Evolutionary conservation across 1,140 invertebrate species (phyloP).

Genomic region (Holcopasites calliopsidis): DNA sequence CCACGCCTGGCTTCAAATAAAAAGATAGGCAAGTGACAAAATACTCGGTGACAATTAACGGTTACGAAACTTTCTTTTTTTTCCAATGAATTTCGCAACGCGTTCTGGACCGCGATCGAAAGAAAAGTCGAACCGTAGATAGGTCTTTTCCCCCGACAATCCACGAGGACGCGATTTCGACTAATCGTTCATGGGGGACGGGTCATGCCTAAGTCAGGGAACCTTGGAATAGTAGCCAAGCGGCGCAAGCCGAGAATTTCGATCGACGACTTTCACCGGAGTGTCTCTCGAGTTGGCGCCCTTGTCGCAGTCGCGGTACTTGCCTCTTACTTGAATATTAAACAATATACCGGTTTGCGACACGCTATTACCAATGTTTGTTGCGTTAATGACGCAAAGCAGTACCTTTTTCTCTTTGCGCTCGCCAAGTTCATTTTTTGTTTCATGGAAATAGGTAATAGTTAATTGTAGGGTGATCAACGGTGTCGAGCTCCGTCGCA

Average conservation of each 20-base stretch:
- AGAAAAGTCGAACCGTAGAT: too few relatives aligned
- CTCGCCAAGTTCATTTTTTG: too few relatives aligned
- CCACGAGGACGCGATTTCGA: not conserved
- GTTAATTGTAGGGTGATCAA: not conserved
- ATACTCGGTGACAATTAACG: too few relatives aligned
- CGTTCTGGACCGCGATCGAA: too few relatives aligned
- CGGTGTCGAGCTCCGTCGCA: too few relatives aligned
- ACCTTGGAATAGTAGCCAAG: slow-evolving; percentile 54
- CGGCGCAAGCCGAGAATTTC: slow-evolving; percentile 49
- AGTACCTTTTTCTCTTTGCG: not conserved
- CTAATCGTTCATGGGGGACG: slow-evolving; percentile 1
- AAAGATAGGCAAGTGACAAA: too few relatives aligned
- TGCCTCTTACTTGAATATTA: slow-evolving; percentile 53
- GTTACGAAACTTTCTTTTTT: too few relatives aligned
- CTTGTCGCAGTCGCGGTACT: slow-evolving; percentile 46
- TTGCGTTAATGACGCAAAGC: not conserved
- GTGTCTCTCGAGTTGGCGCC: slow-evolving; percentile 52
- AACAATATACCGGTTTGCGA: slow-evolving; percentile 4
- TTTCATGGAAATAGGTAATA: not conserved
- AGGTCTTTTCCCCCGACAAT: not conserved
- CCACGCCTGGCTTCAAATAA: too few relatives aligned
- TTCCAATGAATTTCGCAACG: too few relatives aligned
- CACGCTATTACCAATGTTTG: not conserved
- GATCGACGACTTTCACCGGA: slow-evolving; percentile 55
- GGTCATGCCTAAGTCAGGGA: slow-evolving; percentile 55